Evolutionary conservation across 2,797 vertebrate species (phyloP).

Genomic region (Onychomys leucogaster): DNA sequence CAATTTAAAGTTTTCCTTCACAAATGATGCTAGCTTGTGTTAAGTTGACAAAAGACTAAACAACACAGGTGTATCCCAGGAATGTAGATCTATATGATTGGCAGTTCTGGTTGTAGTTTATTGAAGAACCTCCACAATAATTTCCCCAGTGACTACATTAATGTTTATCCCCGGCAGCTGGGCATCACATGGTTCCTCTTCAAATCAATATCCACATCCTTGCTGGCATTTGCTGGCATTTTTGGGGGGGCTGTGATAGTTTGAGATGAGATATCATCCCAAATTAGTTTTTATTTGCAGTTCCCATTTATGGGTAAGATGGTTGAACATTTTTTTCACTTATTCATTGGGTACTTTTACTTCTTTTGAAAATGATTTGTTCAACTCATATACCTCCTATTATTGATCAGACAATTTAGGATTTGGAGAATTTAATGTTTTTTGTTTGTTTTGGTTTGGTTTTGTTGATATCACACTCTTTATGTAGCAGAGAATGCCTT

Average conservation of each 20-base stretch:
- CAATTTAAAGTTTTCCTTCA: background rate
- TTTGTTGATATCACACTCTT: background rate
- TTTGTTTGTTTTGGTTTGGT: background rate
- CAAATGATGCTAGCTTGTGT: background rate
- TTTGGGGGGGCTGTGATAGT: background rate
- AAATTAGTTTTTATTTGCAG: background rate
- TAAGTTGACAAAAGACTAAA: background rate
- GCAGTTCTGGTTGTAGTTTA: background rate
- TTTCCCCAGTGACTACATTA: background rate
- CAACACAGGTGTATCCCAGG: background rate
- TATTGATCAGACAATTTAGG: background rate
- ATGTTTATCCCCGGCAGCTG: background rate
- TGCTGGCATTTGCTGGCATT: background rate
- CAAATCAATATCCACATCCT: background rate
- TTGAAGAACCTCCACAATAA: background rate
- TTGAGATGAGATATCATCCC: background rate
- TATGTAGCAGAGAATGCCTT: background rate
- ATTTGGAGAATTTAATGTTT: background rate
- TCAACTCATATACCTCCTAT: background rate
- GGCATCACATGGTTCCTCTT: background rate
- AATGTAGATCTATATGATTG: background rate
- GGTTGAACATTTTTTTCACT: too few relatives aligned
- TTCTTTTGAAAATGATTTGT: background rate
- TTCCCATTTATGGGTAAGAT: background rate
- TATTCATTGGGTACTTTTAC: background rate